Evolutionary conservation across 2,113 vertebrate species (phyloP), one percentile per base, ranked within the genome.

Genomic region (Rhabdornis inornatus): DNA sequence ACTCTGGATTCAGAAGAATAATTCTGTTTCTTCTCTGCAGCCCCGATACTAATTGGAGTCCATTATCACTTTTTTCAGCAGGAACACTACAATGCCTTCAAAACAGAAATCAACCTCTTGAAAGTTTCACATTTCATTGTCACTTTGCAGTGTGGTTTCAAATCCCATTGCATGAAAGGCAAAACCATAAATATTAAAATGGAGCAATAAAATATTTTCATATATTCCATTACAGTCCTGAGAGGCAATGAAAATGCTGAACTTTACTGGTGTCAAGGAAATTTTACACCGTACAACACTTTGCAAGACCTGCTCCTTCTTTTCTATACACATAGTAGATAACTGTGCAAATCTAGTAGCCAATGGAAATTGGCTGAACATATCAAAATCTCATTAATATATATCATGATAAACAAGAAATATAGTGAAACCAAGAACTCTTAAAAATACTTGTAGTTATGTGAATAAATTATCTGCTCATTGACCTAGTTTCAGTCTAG

Each of bases 171-270:
- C 49, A 52, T 70, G 70, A 88, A 91, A 91, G 45, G 33, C 24
- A 90, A 77, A 80, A 19, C 17, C 79, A 83, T 80, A 96, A 80
- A 93, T 90, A 96, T 53, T 77, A 92, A 93, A 95, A 81, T 5
- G 13, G 16, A 92, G 40, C 25, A 81, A 90, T 88, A 61, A 91
- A 95, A 53, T 74, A 80, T 83, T 90, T 95, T 86, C 13, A 6
- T 44, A 20, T 70, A 40, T 92, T 90, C 50, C 30, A 30, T 57
- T 85, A 35, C 35, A 81, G 18, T 72, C 64, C 45, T 81, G 25
- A 7, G 55, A 93, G 66, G 35, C 70, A 93, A 55, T 6, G 13
- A 88, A 94, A 72, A 23, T 49, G 52, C 21, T 64, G 52, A 81
- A 61, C 17, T 91, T 86, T 33, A 57, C 28, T 28, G 3, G 6